phyloP scores from a whole-genome alignment of 2,797 vertebrate genomes.

The Sandelia bainsii region DNA sequence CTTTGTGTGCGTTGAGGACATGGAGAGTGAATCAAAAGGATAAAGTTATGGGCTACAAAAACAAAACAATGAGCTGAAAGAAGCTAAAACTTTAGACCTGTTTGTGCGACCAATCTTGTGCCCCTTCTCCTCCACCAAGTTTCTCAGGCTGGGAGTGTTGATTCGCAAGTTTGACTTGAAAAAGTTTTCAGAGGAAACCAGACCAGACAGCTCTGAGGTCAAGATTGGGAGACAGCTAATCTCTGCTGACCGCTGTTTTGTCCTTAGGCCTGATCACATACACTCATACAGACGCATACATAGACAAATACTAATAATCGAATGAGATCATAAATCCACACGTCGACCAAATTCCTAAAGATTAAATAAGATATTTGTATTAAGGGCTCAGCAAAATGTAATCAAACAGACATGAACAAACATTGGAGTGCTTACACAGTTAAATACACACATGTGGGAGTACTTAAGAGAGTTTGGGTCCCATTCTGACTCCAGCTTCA shows the following conservation, averaged over 20 bases:
- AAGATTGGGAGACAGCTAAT: constrained; percentile 30
- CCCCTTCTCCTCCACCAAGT: neutral
- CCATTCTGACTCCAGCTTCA: constrained; percentile 49
- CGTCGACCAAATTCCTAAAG: constrained; percentile 8
- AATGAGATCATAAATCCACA: constrained; percentile 20
- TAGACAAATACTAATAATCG: constrained; percentile 4
- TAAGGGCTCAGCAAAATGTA: constrained; percentile 17
- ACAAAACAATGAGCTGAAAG: too few species aligned
- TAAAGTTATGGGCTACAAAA: too few species aligned
- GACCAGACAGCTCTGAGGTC: constrained; percentile 22
- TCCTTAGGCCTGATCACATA: constrained; percentile 13
- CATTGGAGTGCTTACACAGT: constrained; percentile 24
- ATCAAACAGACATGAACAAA: constrained; percentile 19
- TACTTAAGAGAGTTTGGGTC: constrained; percentile 43
- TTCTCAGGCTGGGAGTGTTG: neutral
- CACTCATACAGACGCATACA: constrained; percentile 1
- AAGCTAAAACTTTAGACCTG: too few species aligned
- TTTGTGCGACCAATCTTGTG: neutral
- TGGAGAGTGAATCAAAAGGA: too few species aligned
- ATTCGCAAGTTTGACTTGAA: neutral
- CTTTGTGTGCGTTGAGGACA: too few species aligned
- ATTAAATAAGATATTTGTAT: constrained; percentile 7
- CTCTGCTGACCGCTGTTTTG: constrained; percentile 17
- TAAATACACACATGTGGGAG: constrained; percentile 59
- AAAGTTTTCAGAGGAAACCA: constrained; percentile 30